Conservation (phyloP, 2,888 invertebrate genomes). For the Altica lythri region DNA sequence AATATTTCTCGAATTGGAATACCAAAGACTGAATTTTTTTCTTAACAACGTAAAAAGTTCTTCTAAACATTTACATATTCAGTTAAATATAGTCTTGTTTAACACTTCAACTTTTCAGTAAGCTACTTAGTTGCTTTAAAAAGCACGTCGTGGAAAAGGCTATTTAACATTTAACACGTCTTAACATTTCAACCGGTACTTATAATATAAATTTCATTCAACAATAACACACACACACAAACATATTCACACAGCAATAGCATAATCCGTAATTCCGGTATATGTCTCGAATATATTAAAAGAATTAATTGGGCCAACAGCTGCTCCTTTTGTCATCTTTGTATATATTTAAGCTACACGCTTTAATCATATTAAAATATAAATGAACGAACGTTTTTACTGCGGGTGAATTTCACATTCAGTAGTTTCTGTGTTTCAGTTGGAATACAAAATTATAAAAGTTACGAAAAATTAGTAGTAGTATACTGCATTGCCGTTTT, state of each 20-base stretch:
- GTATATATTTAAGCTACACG: constrained; percentile 22
- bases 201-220: constrained; percentile 13
- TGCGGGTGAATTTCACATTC: background rate
- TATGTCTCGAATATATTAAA: constrained; percentile 35
- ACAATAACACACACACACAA: no score
- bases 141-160: constrained; percentile 9
- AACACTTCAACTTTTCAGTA: background rate
- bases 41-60: no score
- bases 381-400: constrained; percentile 12
- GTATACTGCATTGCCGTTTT: no score
- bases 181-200: constrained; percentile 17
- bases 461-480: no score
- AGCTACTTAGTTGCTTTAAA: background rate
- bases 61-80: no score
- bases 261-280: constrained; percentile 35
- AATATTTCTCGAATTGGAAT: no score
- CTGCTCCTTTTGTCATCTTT: constrained; percentile 28
- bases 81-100: no score
- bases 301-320: constrained; percentile 36
- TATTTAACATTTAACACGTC: constrained; percentile 16
- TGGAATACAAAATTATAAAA: no score
- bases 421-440: background rate
- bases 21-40: no score
- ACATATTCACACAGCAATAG: constrained; percentile 28
- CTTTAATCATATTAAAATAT: constrained; percentile 23